Evolutionary conservation across 2,888 invertebrate species (phyloP), one percentile per base, ranked within the genome.

Genomic region (Slavum lentiscoides): DNA sequence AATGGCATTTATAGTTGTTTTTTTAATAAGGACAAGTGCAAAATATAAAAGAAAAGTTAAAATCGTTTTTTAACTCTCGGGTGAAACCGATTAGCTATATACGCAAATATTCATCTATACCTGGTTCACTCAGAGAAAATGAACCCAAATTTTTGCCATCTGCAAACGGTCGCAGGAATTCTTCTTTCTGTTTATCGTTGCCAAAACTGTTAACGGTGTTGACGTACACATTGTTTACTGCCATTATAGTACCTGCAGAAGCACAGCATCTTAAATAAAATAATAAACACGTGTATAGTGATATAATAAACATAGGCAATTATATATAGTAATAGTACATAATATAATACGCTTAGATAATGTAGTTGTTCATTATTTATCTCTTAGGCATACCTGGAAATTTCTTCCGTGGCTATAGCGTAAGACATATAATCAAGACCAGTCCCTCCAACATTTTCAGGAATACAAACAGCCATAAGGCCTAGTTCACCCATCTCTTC

Each of bases 401-500:
- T 93, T 88, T 98, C 97, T 87, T 98, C 98, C 89, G 96, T 90
- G 0, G 95, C 96, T 84, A 98, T 94, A 1, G 95, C 92, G 87
- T 98, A 98, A 0, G 97, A 95, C 81, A 97, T 86, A 86, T 94
- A 94, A 87, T 98, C 97, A 58, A 98, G 87, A 0, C 96, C 97
- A 4, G 95, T 91, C 0, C 98, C 98, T 13, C 97, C 95, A 53
- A 91, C 88, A 69, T 91, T 90, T 86, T 96, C 96, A 0, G 96
- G 93, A 0, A 92, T 88, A 2, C 92, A 89, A 66, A 98, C 90
- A 5, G 92, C 91, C 94, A 98, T 93, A 9, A 98, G 89, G 0
- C 98, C 98, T 1, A 98, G 88, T 84, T 96, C 94, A 0, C 97
- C 97, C 93, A 98, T 94, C 88, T 94, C 93, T 85, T 92, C 92